Evolutionary conservation across 1,140 invertebrate species (phyloP).

Genomic region (Zaprionus inermis): DNA sequence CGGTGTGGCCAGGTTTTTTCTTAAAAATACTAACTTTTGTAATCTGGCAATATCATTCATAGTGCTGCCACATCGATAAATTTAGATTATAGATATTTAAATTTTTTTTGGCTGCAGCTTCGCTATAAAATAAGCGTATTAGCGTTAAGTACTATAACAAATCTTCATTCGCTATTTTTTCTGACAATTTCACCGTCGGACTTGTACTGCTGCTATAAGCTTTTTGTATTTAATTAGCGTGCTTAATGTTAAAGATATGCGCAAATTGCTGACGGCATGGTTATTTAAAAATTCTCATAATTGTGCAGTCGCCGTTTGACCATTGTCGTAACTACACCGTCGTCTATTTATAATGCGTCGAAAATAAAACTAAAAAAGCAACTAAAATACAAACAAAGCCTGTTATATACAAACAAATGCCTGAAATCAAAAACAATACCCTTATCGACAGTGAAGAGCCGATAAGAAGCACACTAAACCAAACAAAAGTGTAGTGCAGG

Average conservation of each 20-base stretch:
- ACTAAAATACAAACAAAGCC: not conserved
- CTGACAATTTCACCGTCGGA: not conserved
- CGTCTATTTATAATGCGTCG: not conserved
- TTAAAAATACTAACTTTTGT: not conserved
- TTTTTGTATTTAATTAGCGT: slow-evolving; percentile 28
- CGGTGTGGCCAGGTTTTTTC: slow-evolving; percentile 8
- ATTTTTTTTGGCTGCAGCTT: not conserved
- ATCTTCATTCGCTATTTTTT: not conserved
- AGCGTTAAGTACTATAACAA: not conserved
- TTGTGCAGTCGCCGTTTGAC: slow-evolving; percentile 13
- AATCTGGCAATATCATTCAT: not conserved
- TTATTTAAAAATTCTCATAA: not conserved
- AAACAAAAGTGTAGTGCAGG: slow-evolving; percentile 12
- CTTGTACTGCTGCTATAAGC: not conserved
- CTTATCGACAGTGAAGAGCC: slow-evolving; percentile 39
- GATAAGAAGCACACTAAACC: slow-evolving; percentile 38
- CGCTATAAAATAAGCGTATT: not conserved
- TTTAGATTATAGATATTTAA: not conserved
- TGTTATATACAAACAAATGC: slow-evolving; percentile 1
- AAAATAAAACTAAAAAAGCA: slow-evolving; percentile 15
- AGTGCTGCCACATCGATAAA: not conserved
- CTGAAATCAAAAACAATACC: slow-evolving; percentile 5
- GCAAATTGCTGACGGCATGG: slow-evolving; percentile 22
- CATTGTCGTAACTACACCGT: slow-evolving; percentile 1
- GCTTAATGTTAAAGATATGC: slow-evolving; percentile 20